These are phyloP conservation scores for Hofmannophila pseudospretella DNA, from an alignment of 2,888 invertebrate genomes.

Conservation along the genomic window DNA sequence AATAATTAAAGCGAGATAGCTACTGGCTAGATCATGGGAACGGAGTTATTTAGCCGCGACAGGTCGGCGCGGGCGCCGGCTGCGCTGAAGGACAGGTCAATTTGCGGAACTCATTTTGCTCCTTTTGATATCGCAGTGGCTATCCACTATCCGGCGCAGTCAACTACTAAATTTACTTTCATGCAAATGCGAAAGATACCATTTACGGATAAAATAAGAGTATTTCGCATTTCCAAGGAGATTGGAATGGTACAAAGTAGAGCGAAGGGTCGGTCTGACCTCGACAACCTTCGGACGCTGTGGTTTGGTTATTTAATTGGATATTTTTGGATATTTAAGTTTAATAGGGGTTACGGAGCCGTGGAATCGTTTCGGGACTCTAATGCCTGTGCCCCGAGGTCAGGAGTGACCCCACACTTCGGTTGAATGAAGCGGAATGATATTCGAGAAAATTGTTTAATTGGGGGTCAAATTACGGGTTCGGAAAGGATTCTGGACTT, in stretches of 20 bases:
- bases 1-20: constrained; percentile 77
- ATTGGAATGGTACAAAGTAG: constrained; percentile 43
- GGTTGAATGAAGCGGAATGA: constrained; percentile 61
- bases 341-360: constrained; percentile 65
- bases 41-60: constrained; percentile 70
- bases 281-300: constrained; percentile 44
- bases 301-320: no score
- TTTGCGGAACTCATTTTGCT: constrained; percentile 64
- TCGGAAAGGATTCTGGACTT: constrained; percentile 43
- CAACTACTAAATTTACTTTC: constrained; percentile 41
- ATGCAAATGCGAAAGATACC: constrained; percentile 43
- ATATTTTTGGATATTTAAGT: constrained; percentile 73
- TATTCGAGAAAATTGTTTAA: constrained; percentile 75
- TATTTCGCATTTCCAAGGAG: constrained; percentile 36
- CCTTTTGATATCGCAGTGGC: constrained; percentile 44
- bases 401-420: constrained; percentile 48
- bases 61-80: constrained; percentile 51
- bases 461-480: constrained; percentile 68
- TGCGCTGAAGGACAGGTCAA: constrained; percentile 72
- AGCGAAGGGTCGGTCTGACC: constrained; percentile 48
- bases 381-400: constrained; percentile 65
- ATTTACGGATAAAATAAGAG: constrained; percentile 31
- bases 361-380: constrained; percentile 58
- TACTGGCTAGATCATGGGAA: constrained; percentile 77
- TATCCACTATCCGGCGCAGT: constrained; percentile 31